These are phyloP conservation scores for Amblyteles armatorius DNA, from an alignment of 2,888 invertebrate species.

Conservation along the genomic window DNA sequence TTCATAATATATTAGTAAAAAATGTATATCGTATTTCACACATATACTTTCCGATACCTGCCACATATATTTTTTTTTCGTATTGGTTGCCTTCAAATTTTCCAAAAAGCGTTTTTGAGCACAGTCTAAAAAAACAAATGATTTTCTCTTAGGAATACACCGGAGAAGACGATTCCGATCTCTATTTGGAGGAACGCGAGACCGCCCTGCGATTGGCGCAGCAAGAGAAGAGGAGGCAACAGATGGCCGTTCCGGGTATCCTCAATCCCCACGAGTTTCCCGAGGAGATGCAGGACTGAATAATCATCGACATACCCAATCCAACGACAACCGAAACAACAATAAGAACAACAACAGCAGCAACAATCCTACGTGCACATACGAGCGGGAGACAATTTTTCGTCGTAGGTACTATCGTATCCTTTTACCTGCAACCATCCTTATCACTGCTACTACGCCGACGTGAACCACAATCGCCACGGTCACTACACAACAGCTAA, in stretches of 20 bases:
- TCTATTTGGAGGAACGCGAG: constrained; percentile 98
- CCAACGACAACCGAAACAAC: constrained; percentile 50
- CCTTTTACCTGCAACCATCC: constrained; percentile 77
- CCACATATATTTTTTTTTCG: too few species aligned
- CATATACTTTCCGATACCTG: too few species aligned
- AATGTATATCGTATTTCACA: too few species aligned
- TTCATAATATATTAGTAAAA: too few species aligned
- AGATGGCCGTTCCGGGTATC: constrained; percentile 98
- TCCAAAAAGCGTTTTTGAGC: not conserved
- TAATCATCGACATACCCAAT: constrained; percentile 72
- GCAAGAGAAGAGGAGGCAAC: constrained; percentile 96
- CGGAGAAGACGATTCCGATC: constrained; percentile 98
- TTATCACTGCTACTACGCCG: constrained; percentile 69
- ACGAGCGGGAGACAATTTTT: constrained; percentile 78
- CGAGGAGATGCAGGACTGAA: constrained; percentile 97
- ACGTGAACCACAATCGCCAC: constrained; percentile 71
- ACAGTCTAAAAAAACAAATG: constrained; percentile 29
- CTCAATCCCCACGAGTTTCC: constrained; percentile 97
- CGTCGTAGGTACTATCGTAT: constrained; percentile 81
- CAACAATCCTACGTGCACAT: constrained; percentile 77
- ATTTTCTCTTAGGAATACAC: constrained; percentile 93
- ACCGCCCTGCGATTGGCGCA: constrained; percentile 95
- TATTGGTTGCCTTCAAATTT: too few species aligned
- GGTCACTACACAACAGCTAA: constrained; percentile 62
- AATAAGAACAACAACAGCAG: constrained; percentile 34